Conservation (phyloP, 2,113 vertebrate species). For the Pipra filicauda region DNA sequence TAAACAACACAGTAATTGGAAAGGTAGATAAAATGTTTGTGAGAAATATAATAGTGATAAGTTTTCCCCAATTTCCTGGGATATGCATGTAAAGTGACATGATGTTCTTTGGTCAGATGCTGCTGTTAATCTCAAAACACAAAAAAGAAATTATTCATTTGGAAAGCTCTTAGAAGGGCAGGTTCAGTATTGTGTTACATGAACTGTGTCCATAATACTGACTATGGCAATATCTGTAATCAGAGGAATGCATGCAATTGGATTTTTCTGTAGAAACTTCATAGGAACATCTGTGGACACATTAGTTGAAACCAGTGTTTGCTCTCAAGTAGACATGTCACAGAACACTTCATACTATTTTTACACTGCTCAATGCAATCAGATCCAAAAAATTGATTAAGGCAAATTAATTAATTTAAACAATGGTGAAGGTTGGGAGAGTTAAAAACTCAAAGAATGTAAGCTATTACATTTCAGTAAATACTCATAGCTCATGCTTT, state of each 20-base stretch:
- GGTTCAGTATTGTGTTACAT: not conserved
- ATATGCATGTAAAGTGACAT: not conserved
- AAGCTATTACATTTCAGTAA: not conserved
- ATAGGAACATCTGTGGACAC: not conserved
- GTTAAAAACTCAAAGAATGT: not conserved
- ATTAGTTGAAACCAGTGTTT: not conserved
- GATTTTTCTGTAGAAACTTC: not conserved
- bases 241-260: rapidly evolving
- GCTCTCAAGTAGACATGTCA: not conserved
- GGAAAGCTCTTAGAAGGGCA: not conserved
- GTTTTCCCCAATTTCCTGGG: not conserved
- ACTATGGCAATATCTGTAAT: rapidly evolving
- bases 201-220: not conserved
- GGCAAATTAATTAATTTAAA: not conserved
- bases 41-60: not conserved
- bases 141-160: not conserved
- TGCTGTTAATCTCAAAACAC: not conserved
- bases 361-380: rapidly evolving
- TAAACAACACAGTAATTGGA: not conserved
- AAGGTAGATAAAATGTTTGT: not conserved
- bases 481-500: not conserved
- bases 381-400: not conserved
- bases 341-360: not conserved
- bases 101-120: not conserved
- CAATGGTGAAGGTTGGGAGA: not conserved